These are phyloP conservation scores for Dolomedes plantarius DNA, from an alignment of 2,888 invertebrate species.

Conservation along the genomic window DNA sequence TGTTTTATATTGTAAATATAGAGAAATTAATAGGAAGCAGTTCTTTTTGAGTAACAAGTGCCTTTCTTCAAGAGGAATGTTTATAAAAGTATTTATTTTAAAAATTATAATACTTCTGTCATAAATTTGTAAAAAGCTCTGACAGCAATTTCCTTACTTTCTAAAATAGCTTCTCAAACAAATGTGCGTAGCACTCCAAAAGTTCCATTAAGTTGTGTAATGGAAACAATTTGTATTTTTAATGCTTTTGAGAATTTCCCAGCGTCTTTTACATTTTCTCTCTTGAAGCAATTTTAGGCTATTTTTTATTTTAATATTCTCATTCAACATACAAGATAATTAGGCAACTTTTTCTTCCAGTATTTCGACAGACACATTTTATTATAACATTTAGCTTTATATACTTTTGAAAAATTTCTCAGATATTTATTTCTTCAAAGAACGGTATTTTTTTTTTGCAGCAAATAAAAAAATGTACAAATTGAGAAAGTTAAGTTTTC, in stretches of 20 bases:
- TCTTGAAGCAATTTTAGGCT: conserved; percentile 45
- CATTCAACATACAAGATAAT: conserved; percentile 55
- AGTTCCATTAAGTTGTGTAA: conserved; percentile 58
- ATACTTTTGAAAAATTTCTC: too few relatives aligned
- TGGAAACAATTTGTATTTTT: conserved; percentile 64
- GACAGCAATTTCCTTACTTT: conserved; percentile 1
- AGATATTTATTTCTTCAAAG: too few relatives aligned
- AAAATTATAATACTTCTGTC: not conserved
- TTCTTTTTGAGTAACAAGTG: not conserved
- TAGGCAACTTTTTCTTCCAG: conserved; percentile 46
- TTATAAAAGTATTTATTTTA: too few relatives aligned
- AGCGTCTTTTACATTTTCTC: conserved; percentile 49
- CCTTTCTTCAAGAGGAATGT: not conserved
- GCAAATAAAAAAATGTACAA: too few relatives aligned
- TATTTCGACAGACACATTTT: conserved; percentile 27
- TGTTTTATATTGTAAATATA: too few relatives aligned
- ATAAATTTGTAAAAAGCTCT: not conserved
- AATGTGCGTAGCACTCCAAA: conserved; percentile 27
- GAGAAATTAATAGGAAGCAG: too few relatives aligned
- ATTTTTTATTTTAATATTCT: conserved; percentile 64
- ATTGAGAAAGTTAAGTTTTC: too few relatives aligned
- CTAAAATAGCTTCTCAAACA: conserved; percentile 43
- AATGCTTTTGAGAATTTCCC: conserved; percentile 16
- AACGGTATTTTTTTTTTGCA: too few relatives aligned
- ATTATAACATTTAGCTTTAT: not conserved